Evolutionary conservation across 2,797 vertebrate genomes (phyloP).

Genomic region (Rallus crepitans): DNA sequence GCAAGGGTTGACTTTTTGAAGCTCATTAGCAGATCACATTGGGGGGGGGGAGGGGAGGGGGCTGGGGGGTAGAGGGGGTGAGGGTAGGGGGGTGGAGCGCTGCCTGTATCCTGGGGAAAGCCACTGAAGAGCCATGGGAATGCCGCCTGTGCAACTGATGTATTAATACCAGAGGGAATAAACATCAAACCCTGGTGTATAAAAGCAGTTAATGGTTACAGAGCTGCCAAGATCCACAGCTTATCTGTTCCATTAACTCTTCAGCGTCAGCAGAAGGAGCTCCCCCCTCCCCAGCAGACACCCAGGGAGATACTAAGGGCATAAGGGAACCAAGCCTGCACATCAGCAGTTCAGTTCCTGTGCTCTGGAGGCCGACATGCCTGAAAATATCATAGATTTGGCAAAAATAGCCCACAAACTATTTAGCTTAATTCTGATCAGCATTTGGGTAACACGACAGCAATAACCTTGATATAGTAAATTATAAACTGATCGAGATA

Average conservation of each 20-base stretch:
- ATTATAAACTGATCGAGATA: neutral
- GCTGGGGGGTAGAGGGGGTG: too few relatives aligned
- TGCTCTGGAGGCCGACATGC: neutral
- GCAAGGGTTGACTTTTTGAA: neutral
- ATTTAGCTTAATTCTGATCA: neutral
- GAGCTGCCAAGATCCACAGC: neutral
- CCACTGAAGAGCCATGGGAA: neutral
- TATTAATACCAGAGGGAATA: neutral
- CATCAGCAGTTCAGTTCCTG: neutral
- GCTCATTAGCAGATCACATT: neutral
- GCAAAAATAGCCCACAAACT: neutral
- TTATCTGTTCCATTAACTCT: neutral
- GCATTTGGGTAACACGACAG: neutral
- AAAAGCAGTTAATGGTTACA: neutral
- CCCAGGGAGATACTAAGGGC: neutral
- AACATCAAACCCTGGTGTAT: accelerated
- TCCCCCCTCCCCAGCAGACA: neutral
- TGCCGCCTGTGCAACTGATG: neutral
- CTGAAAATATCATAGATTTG: neutral
- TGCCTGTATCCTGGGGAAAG: neutral
- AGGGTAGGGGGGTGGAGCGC: too few relatives aligned
- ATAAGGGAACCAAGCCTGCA: accelerated
- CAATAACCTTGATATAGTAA: neutral
- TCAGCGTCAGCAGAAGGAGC: neutral
- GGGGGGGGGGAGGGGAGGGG: too few relatives aligned